These are phyloP conservation scores for Mormyrops attenuatus DNA, from an alignment of 2,797 vertebrate genomes.

Conservation along the genomic window DNA sequence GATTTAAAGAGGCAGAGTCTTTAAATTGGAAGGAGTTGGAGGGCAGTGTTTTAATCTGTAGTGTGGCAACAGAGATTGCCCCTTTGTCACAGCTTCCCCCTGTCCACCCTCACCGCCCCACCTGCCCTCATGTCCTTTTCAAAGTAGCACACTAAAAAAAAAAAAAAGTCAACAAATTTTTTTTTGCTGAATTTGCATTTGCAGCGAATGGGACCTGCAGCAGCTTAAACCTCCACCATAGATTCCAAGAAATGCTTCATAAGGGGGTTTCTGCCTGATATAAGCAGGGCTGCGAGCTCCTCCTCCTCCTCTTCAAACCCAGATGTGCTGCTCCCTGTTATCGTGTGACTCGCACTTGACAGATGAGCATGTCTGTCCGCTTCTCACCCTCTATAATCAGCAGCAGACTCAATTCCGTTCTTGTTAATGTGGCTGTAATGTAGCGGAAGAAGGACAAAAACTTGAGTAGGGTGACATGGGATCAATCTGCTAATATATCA, in stretches of 20 bases:
- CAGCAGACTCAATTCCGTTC: constrained; percentile 20
- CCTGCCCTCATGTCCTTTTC: neutral
- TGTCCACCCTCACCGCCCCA: neutral
- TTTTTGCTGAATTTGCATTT: neutral
- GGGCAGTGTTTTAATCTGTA: neutral
- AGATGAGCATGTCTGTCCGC: constrained; percentile 7
- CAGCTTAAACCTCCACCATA: neutral
- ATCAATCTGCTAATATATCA: neutral
- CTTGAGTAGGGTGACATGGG: neutral
- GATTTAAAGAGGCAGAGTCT: neutral
- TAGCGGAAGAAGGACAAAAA: neutral
- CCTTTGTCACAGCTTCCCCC: neutral
- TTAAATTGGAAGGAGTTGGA: neutral
- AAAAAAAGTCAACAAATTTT: neutral
- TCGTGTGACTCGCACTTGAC: constrained; percentile 18
- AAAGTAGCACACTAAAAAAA: neutral
- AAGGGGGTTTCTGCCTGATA: neutral
- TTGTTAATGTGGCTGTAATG: neutral
- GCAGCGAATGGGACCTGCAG: neutral
- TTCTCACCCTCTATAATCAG: constrained; percentile 29
- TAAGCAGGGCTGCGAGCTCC: neutral
- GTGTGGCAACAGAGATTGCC: neutral
- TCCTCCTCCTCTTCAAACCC: constrained; percentile 21
- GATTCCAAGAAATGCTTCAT: neutral
- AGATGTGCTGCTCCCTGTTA: constrained; percentile 52